A percentile compares a stretch with the other conserved stretches of the same genome.
phyloP scores from a whole-genome alignment of 37 sponge, comb jelly and placozoan species.

The Aphrocallistes beatrix region DNA sequence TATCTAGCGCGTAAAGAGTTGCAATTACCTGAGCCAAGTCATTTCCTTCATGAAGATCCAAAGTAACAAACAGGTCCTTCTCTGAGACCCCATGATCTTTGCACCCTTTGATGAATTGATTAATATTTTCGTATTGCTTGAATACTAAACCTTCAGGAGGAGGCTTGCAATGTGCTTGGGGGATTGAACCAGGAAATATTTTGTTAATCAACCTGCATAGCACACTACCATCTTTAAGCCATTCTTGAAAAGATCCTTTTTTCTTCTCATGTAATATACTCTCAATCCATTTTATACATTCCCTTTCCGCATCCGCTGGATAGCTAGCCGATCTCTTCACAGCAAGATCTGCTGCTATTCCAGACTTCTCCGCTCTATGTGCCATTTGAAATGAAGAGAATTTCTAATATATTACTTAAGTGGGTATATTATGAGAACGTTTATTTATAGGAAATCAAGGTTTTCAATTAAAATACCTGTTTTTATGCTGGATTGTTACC shows the following conservation, averaged over 20 bases:
- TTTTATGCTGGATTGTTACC: too few species aligned
- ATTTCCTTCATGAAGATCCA: slow-evolving; percentile 1
- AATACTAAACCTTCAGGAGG: neutral
- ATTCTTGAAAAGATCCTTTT: neutral
- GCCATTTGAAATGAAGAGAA: neutral
- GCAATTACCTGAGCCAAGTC: neutral
- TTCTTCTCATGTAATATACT: neutral
- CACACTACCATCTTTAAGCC: neutral
- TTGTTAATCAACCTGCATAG: neutral
- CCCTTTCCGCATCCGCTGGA: neutral
- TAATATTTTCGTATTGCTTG: neutral
- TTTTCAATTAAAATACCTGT: too few species aligned
- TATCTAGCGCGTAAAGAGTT: slow-evolving; percentile 12
- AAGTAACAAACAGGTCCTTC: neutral
- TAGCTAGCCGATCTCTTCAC: neutral
- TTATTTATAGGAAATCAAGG: too few species aligned
- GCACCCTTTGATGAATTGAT: neutral
- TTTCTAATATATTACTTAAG: too few species aligned
- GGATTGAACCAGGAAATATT: neutral
- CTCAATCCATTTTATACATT: neutral
- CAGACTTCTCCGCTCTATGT: neutral
- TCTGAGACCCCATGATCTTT: neutral
- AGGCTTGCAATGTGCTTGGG: neutral
- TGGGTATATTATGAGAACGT: too few species aligned
- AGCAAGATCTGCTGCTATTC: neutral